Conservation (phyloP, 2,797 vertebrate species). For the Pipistrellus pygmaeus region DNA sequence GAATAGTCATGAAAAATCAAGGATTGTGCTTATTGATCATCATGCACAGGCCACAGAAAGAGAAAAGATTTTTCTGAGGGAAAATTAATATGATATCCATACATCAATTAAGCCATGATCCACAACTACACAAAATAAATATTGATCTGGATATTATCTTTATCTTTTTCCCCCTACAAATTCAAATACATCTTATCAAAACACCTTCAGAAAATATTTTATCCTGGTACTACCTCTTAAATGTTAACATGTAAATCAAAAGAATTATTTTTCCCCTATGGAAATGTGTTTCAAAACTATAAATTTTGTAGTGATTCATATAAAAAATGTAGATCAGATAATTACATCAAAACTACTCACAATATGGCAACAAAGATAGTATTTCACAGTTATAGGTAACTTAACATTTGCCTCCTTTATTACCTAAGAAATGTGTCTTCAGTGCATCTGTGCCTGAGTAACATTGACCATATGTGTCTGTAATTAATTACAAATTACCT, state of each 20-base stretch:
- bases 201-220: background rate
- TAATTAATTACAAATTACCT: slow-evolving; percentile 76
- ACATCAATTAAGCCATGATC: background rate
- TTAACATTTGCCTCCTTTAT: slow-evolving; percentile 1
- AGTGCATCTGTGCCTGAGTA: background rate
- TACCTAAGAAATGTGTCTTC: background rate
- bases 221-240: background rate
- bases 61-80: background rate
- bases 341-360: background rate
- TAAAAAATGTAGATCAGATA: background rate
- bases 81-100: background rate
- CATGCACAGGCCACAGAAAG: background rate
- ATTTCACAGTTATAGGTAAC: slow-evolving; percentile 1
- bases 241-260: background rate
- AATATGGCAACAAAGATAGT: background rate
- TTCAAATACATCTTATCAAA: background rate
- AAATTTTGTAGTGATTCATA: background rate
- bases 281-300: background rate
- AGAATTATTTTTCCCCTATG: background rate
- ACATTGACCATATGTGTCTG: slow-evolving; percentile 39
- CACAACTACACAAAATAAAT: background rate
- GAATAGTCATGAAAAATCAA: background rate
- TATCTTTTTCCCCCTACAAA: background rate
- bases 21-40: background rate
- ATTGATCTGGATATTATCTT: background rate